Percentiles rank a stretch among this genome's conserved stretches.
These are phyloP conservation scores for Perca flavescens DNA, from an alignment of 2,113 vertebrate species.

Conservation along the genomic window DNA sequence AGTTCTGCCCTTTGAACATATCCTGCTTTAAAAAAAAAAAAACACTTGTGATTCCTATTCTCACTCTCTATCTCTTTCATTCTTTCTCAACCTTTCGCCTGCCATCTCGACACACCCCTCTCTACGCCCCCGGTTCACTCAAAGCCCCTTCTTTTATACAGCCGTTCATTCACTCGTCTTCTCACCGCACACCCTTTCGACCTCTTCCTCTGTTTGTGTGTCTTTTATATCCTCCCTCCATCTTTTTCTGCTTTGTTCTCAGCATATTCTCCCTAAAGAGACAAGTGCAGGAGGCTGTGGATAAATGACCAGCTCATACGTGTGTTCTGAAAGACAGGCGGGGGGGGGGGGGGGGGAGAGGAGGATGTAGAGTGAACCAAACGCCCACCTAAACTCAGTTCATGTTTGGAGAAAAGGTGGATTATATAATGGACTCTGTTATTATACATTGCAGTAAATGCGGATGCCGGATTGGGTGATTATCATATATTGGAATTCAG, in stretches of 20 bases:
- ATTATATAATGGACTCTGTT: not conserved
- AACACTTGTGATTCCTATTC: constrained; percentile 7
- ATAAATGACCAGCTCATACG: not conserved
- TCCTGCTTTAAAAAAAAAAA: not conserved
- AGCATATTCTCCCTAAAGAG: constrained; percentile 31
- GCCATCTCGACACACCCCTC: not conserved
- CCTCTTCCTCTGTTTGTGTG: constrained; percentile 23
- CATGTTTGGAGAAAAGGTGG: not conserved
- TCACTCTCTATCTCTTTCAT: constrained; percentile 19
- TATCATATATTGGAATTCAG: not conserved
- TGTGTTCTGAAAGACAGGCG: constrained; percentile 9
- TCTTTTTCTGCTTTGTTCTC: constrained; percentile 20
- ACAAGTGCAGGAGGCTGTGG: constrained; percentile 1
- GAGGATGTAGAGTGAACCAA: not conserved
- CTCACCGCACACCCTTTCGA: constrained; percentile 14
- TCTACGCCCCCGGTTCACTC: constrained; percentile 11
- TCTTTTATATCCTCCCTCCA: constrained; percentile 32
- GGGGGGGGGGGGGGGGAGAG: no score
- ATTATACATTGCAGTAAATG: not conserved
- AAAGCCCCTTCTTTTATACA: constrained; percentile 21
- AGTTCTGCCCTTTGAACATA: constrained; percentile 45
- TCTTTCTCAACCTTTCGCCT: constrained; percentile 29
- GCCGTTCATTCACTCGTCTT: constrained; percentile 24
- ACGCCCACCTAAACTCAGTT: constrained; percentile 27
- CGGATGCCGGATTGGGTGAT: not conserved